These are phyloP conservation scores for Falco rusticolus DNA, from an alignment of 2,797 vertebrate genomes.

Conservation along the genomic window DNA sequence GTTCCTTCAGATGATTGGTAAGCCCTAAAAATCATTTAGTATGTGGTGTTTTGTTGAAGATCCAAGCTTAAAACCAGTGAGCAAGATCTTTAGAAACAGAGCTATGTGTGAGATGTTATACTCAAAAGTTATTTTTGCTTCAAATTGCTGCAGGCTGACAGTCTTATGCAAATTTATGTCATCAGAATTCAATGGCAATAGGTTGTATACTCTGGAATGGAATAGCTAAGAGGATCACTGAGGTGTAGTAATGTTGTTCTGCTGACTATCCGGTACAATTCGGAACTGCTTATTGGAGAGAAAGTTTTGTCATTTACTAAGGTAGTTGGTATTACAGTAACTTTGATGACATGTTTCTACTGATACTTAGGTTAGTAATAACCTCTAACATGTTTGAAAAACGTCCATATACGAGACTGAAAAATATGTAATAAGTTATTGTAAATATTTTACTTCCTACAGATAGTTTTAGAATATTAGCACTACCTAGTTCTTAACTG, in stretches of 20 bases:
- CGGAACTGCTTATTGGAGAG: neutral
- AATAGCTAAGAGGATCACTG: neutral
- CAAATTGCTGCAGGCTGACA: neutral
- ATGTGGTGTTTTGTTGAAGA: constrained; percentile 53
- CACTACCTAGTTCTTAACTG: neutral
- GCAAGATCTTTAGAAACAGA: neutral
- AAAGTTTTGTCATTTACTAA: neutral
- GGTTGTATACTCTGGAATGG: neutral
- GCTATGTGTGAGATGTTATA: neutral
- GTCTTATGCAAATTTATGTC: neutral
- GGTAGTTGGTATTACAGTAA: neutral
- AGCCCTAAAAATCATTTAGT: constrained; percentile 76
- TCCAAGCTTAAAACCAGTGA: neutral
- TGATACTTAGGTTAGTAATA: neutral
- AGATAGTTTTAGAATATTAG: neutral
- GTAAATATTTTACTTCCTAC: neutral
- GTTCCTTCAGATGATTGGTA: constrained; percentile 94
- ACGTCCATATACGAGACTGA: neutral
- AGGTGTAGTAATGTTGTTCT: neutral
- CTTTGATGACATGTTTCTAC: neutral
- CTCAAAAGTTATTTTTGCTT: neutral
- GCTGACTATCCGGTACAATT: neutral
- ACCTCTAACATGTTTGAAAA: neutral
- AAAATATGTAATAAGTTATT: neutral
- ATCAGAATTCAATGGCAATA: neutral